Conservation (phyloP, 2,888 invertebrate species). For the Tholera decimalis region DNA sequence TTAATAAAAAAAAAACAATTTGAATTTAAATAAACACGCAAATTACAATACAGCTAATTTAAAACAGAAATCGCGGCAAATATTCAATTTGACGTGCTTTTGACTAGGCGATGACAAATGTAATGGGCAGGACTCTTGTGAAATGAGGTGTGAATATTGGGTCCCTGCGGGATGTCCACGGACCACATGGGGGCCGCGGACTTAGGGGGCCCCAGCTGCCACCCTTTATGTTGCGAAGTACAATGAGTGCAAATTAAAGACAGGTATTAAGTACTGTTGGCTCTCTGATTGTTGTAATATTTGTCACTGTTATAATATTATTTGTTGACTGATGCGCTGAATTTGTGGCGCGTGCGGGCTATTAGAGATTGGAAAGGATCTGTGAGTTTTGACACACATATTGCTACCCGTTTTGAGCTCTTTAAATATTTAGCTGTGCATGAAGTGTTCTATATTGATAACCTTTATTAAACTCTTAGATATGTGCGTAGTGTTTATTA, state of each 20-base stretch:
- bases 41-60: slow-evolving; percentile 75
- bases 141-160: slow-evolving; percentile 91
- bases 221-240: slow-evolving; percentile 78
- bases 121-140: slow-evolving; percentile 84
- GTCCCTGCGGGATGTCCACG: slow-evolving; percentile 81
- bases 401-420: background rate
- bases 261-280: slow-evolving; percentile 81
- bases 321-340: slow-evolving; percentile 63
- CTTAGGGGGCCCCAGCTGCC: slow-evolving; percentile 78
- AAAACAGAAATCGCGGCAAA: slow-evolving; percentile 63
- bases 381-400: slow-evolving; percentile 5
- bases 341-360: slow-evolving; percentile 74
- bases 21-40: slow-evolving; percentile 53
- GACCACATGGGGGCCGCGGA: slow-evolving; percentile 79
- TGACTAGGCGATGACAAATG: slow-evolving; percentile 81
- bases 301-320: slow-evolving; percentile 68
- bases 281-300: slow-evolving; percentile 68
- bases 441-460: background rate
- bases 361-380: slow-evolving; percentile 22
- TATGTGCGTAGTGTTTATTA: no score
- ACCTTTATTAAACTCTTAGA: no score
- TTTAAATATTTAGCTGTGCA: background rate
- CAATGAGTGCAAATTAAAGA: slow-evolving; percentile 82
- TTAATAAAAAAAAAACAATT: slow-evolving; percentile 28
- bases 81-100: slow-evolving; percentile 78